Base-by-base conservation (phyloP, 23 tunicate genomes). In the Diplosoma virens region DNA sequence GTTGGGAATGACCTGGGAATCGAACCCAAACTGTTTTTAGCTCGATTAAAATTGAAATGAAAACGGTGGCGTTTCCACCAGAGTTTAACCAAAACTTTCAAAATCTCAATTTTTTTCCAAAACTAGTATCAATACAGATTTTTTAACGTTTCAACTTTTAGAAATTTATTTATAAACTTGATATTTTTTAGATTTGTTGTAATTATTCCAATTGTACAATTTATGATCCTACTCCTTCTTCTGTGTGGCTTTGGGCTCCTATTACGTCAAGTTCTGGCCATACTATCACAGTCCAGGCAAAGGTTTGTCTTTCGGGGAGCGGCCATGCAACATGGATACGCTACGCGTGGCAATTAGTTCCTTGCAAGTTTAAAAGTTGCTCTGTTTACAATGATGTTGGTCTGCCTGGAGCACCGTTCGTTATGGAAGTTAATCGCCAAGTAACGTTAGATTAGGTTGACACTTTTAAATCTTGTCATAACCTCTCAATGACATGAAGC, bases 151-250 rank as follows among this genome's bases (percentile, higher is more conserved):
- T n/a, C n/a, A n/a, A n/a, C n/a, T n/a, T n/a, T n/a, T n/a, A n/a
- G n/a, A n/a, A n/a, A n/a, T n/a, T n/a, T n/a, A n/a, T n/a, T 46
- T 46, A 46, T 59, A 16, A 25, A 17, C 17, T 11, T 46, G n/a
- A n/a, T n/a, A n/a, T 33, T 74, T 64, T 76, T 22, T 59, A 84
- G 89, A 58, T 87, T 34, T 87, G 93, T 67, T 87, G 93, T 33
- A 34, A 78, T 32, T 77, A 22, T 64, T 55, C 73, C 16, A 66
- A 36, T 9, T 87, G 93, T 45, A 32, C 50, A 24, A 24, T 73
- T 1, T 33, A 67, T 21, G 82, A 87, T 36, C 72, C 81, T 35
- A 26, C 34, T n/a, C 68, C 69, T 1, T 41, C 73, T 55, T 26
- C 50, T n/a, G 55, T 74, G 7, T 87, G 93, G 93, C 4, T 53